Evolutionary conservation across 2,113 vertebrate genomes (phyloP).

Genomic region (Otocyon megalotis): DNA sequence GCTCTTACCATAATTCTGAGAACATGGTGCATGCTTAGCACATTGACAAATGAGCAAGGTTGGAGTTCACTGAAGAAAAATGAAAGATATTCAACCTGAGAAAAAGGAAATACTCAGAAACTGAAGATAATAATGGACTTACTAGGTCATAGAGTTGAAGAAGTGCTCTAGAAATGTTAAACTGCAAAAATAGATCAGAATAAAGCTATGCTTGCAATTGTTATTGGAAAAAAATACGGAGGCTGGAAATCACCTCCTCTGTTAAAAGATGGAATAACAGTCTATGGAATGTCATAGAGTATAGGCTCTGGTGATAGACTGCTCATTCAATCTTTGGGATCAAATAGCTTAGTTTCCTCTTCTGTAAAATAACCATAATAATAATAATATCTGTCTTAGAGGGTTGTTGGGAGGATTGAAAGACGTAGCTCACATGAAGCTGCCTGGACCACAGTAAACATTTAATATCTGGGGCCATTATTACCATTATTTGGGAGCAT

Average conservation of each 20-base stretch:
- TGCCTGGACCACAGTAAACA: background rate
- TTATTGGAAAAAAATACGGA: background rate
- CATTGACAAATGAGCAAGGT: slow-evolving; percentile 18
- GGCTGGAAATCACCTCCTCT: background rate
- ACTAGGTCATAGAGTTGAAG: background rate
- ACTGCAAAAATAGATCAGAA: slow-evolving; percentile 25
- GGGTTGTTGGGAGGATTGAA: background rate
- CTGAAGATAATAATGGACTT: background rate
- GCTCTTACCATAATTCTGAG: background rate
- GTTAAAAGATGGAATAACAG: background rate
- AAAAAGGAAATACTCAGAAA: slow-evolving; percentile 49
- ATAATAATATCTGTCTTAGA: background rate
- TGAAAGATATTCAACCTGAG: background rate
- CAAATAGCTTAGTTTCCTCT: background rate
- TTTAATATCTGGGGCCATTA: background rate
- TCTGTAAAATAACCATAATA: background rate
- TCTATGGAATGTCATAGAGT: background rate
- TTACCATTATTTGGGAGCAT: background rate
- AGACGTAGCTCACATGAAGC: background rate
- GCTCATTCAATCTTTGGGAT: background rate
- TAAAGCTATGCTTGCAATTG: slow-evolving; percentile 20
- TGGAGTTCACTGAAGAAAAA: slow-evolving; percentile 35
- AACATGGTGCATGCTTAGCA: background rate
- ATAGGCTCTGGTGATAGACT: background rate
- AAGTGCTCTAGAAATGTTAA: slow-evolving; percentile 16